Base-by-base conservation (phyloP, 2,797 vertebrate genomes). In the Bucorvus abyssinicus region DNA sequence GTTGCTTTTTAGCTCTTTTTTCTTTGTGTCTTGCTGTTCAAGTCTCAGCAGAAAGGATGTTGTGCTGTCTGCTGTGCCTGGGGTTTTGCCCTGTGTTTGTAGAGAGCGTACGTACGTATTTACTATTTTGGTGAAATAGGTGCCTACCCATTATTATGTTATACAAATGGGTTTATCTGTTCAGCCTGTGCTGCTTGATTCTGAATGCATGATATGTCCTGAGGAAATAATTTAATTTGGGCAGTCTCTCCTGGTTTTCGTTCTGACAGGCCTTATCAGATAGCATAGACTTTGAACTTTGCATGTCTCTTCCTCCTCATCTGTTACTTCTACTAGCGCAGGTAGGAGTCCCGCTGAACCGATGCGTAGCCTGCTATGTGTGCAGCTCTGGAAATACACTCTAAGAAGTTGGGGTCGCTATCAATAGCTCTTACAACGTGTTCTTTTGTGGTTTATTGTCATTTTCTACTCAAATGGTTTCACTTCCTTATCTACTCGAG, bases 221-320 rank as follows among this genome's bases (percentile, higher is more conserved):
- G 70, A 89, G 95, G 95, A 96, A 97, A 96, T 95, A 93, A 94
- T 94, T 96, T 95, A 79, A 88, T 94, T 87, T 77, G 95, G 93
- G 91, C 94, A 90, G 42, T 67, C 56, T 49, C 85, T 93, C 89
- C 93, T 90, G 87, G 89, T 93, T 94, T 95, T 96, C 2, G 94
- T 95, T 95, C 95, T 93, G 91, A 94, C 94, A 96, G 63, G 94
- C 69, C 87, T 94, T 95, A 94, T 94, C 94, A 94, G 95, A 95
- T 77, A 95, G 83, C 4, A 1, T 64, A 94, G 93, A 52, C 95
- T 97, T 96, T 94, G 91, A 95, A 94, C 94, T 96, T 84, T 86
- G 55, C 69, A 79, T 94, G 85, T 95, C 82, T 95, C 70, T 93
- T 94, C 82, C 80, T 96, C 95, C 95, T 93, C 84, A 77, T 89